Base-by-base conservation (phyloP, 1,140 invertebrate genomes). In the Pseudomyrmex flavicornis region DNA sequence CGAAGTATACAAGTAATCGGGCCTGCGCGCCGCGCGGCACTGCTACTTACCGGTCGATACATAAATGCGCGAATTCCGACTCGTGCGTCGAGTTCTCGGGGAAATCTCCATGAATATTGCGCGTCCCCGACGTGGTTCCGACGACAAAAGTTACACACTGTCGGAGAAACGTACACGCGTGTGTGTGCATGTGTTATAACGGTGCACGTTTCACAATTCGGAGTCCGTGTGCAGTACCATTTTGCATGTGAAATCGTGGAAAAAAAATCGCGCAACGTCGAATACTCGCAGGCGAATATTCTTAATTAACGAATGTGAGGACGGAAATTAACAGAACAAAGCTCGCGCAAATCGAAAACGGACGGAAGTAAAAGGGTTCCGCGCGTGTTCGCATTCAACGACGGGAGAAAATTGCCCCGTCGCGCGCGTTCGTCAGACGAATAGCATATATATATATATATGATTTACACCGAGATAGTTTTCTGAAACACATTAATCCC, bases 401-500 rank as follows among this genome's bases (percentile, higher is more conserved):
- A 44, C 54, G n/a, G 52, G 66, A 50, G 35, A 35, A 59, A 72
- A 80, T 80, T 72, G 76, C 54, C 13, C 54, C 17, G 5, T 48
- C 17, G 5, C 54, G 66, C 44, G 12, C 13, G 58, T 59, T 59
- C 10, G 58, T 59, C 48, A 35, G 76, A 72, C 56, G 76, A 80
- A 80, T 35, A 0, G 35, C 5, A 0, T 35, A 35, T 7, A 35
- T 35, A 35, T 35, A 35, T 35, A 35, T 35, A 35, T 70, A 80
- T 59, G 76, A 80, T 80, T 80, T 80, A 80, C 76, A 72, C 35
- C 35, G 35, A 70, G 76, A 80, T 72, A 50, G 66, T 72, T 80
- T 72, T 80, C 66, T 70, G 76, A 72, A 72, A 50, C 44, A 66
- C 66, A 72, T 80, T 80, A 80, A 80, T 80, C 66, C 54, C 76